Conservation (phyloP, 2,888 invertebrate genomes). For the Aromia moschata region DNA sequence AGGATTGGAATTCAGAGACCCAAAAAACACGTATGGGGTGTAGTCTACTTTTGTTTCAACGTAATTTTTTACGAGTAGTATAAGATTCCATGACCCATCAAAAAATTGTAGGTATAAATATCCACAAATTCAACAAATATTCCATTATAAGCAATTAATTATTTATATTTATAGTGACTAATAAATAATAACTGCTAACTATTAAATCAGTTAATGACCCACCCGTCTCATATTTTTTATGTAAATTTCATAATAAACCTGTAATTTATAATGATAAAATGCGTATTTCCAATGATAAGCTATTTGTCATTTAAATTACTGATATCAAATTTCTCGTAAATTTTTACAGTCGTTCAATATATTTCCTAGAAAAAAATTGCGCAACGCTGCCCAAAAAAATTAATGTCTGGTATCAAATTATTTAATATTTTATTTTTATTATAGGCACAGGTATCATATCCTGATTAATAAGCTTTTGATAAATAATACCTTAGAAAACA, state of each 20-base stretch:
- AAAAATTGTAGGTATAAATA: too few species aligned
- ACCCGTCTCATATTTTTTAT: background rate
- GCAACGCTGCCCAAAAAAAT: background rate
- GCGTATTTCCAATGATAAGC: background rate
- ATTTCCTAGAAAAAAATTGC: background rate
- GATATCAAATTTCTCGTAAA: constrained; percentile 4
- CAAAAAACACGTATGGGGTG: too few species aligned
- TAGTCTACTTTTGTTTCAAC: too few species aligned
- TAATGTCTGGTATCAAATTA: background rate
- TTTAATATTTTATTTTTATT: background rate
- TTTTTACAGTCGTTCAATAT: background rate
- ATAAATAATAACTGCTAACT: background rate
- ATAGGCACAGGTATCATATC: background rate
- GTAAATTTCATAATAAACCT: background rate
- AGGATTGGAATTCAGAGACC: too few species aligned
- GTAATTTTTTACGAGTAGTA: too few species aligned
- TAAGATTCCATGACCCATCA: too few species aligned
- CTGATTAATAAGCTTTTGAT: background rate
- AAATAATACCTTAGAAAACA: constrained; percentile 9
- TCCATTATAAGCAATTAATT: background rate
- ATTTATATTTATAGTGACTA: background rate
- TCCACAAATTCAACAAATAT: background rate
- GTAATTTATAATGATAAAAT: constrained; percentile 3
- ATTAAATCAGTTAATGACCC: background rate
- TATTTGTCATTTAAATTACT: background rate